Base-by-base conservation (phyloP, 2,797 vertebrate species). In the Xiphorhynchus erythropygius region DNA sequence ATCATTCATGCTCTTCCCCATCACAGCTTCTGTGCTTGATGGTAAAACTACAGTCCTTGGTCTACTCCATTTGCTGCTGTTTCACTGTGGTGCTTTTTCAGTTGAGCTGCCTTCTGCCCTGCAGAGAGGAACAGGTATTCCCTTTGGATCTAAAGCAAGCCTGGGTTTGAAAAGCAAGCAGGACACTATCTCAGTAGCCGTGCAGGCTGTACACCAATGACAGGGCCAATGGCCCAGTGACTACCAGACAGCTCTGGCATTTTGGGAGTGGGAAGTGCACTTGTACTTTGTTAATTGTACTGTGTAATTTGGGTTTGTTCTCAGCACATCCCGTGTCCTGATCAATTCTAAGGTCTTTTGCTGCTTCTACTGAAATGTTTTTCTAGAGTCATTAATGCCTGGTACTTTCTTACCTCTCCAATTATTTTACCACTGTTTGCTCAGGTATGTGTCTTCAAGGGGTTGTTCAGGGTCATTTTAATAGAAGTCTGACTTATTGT, bases 191-290 rank as follows among this genome's bases (percentile, higher is more conserved):
- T 89, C 56, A 79, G 71, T 14, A 76, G 55, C 44, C 4, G 0
- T 11, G 12, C 1, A 4, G 28, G 22, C 44, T 63, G 25, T 22
- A 25, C n/a, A 13, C 18, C 0, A 0, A 32, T 65, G 55, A 42
- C 25, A 16, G 5, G 15, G 30, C 52, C 32, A 16, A 14, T 9
- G n/a, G 57, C 22, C 42, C 53, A 33, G 41, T 14, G 52, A 17
- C 55, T 28, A 11, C 27, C 46, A 13, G 53, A 15, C 39, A 50
- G 37, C 33, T 49, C 53, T 35, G 33, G 39, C 24, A 5, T 46
- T 64, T 68, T 55, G 62, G n/a, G 50, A 62, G 18, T 24, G 62
- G 25, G 46, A 91, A 62, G 33, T 69, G 22, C 47, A 47, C 22
- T 10, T 21, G 11, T 65, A 13, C 15, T 53, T 71, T 23, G 22